Evolutionary conservation across 2,888 invertebrate genomes (phyloP).

Genomic region (Scrobipalpa atriplicella): DNA sequence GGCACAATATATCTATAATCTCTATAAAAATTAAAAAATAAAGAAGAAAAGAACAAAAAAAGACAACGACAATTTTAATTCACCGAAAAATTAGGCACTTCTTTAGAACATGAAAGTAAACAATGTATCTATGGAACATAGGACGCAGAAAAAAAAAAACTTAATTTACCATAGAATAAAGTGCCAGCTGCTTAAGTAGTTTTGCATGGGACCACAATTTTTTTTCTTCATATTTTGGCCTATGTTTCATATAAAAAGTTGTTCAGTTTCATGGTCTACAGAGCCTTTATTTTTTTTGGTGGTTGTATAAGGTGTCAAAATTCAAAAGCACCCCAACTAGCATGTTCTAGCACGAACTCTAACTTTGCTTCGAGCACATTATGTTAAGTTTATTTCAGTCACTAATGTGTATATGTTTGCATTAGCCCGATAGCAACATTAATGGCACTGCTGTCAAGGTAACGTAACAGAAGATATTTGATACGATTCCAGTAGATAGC

Average conservation of each 20-base stretch:
- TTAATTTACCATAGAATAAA: too few species aligned
- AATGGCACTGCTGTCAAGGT: conserved; percentile 97
- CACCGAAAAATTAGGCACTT: too few species aligned
- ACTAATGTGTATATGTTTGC: conserved; percentile 84
- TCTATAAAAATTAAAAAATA: not conserved
- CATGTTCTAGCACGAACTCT: conserved; percentile 33
- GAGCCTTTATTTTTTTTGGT: too few species aligned
- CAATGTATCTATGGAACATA: too few species aligned
- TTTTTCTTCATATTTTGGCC: too few species aligned
- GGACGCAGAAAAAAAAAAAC: too few species aligned
- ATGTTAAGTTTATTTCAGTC: conserved; percentile 56
- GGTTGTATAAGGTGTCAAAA: not conserved
- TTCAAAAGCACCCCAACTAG: conserved; percentile 3
- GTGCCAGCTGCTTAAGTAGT: too few species aligned
- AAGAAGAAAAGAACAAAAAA: not conserved
- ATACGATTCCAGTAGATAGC: conserved; percentile 24
- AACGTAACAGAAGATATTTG: conserved; percentile 75
- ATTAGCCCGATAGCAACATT: conserved; percentile 97
- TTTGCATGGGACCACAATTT: too few species aligned
- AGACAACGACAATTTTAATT: too few species aligned
- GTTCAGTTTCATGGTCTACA: too few species aligned
- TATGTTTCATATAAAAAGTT: too few species aligned
- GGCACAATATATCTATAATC: conserved; percentile 39
- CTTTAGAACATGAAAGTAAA: too few species aligned
- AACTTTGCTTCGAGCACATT: conserved; percentile 44